A percentile compares a stretch with the other conserved stretches of the same genome.
Evolutionary conservation across 2,888 invertebrate genomes (phyloP).

Genomic region (Phengaris arion): DNA sequence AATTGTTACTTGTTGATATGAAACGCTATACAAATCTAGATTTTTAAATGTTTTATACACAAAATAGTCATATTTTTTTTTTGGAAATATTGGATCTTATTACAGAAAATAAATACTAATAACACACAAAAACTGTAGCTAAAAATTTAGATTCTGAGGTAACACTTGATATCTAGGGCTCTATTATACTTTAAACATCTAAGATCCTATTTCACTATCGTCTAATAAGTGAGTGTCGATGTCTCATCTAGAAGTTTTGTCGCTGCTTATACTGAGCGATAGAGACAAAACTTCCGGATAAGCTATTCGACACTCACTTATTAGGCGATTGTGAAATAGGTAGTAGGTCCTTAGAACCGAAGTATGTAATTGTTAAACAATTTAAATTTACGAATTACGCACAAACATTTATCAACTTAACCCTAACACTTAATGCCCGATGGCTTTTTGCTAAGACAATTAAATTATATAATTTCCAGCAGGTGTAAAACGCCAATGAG

Average conservation of each 20-base stretch:
- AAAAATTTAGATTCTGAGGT: not conserved
- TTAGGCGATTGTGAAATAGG: too few relatives aligned
- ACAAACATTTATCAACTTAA: not conserved
- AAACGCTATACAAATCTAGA: not conserved
- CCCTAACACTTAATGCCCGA: not conserved
- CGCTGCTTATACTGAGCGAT: too few relatives aligned
- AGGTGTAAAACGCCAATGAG: conserved; percentile 1
- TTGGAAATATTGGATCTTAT: not conserved
- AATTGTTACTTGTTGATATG: not conserved
- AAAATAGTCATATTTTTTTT: not conserved
- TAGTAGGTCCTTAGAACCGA: too few relatives aligned
- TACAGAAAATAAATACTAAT: not conserved
- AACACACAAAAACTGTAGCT: too few relatives aligned
- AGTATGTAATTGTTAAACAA: too few relatives aligned
- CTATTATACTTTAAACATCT: too few relatives aligned
- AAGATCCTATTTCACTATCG: too few relatives aligned
- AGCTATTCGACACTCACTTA: too few relatives aligned
- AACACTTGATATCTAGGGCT: too few relatives aligned
- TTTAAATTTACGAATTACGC: not conserved
- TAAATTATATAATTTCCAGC: conserved; percentile 8
- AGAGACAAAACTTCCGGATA: too few relatives aligned
- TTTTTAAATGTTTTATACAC: not conserved
- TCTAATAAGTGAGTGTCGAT: too few relatives aligned
- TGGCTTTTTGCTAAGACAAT: not conserved
- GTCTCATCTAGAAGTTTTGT: too few relatives aligned